Percentiles rank a stretch among this genome's conserved stretches.
phyloP scores from a whole-genome alignment of 2,797 vertebrate species.

The Thunnus albacares region DNA sequence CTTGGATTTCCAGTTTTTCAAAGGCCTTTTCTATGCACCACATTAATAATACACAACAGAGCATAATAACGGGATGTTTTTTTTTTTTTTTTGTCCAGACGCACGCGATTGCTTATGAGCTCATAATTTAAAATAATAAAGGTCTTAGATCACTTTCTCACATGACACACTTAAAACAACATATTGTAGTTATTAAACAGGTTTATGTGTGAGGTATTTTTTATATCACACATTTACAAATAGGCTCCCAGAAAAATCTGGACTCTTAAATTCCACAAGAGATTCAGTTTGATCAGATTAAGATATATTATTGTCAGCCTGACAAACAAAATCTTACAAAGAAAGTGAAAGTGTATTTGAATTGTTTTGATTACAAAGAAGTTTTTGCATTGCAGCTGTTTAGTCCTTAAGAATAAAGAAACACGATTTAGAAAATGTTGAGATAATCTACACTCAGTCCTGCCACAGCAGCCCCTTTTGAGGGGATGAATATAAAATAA shows the following conservation, averaged over 20 bases:
- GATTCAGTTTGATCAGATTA: conserved; percentile 20
- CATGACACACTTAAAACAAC: conserved; percentile 37
- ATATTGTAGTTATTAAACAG: conserved; percentile 18
- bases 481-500: conserved; percentile 49
- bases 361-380: conserved; percentile 19
- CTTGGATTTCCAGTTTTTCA: conserved; percentile 47
- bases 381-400: conserved; percentile 23
- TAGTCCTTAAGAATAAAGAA: conserved; percentile 21
- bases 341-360: conserved; percentile 10
- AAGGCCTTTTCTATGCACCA: conserved; percentile 36
- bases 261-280: conserved; percentile 9
- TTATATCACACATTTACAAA: conserved; percentile 19
- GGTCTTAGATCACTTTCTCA: conserved; percentile 45
- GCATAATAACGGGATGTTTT: conserved; percentile 28
- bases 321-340: conserved; percentile 20
- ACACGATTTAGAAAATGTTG: conserved; percentile 38
- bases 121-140: conserved; percentile 20
- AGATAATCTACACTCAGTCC: conserved; percentile 26
- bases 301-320: conserved; percentile 17
- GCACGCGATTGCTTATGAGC: conserved; percentile 22
- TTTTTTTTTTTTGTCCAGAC: conserved; percentile 31
- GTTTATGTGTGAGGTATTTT: conserved; percentile 19
- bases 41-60: conserved; percentile 66
- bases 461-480: conserved; percentile 9
- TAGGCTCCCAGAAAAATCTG: conserved; percentile 10